phyloP scores from a whole-genome alignment of 1,140 invertebrate species.

The Zaprionus camerounensis region DNA sequence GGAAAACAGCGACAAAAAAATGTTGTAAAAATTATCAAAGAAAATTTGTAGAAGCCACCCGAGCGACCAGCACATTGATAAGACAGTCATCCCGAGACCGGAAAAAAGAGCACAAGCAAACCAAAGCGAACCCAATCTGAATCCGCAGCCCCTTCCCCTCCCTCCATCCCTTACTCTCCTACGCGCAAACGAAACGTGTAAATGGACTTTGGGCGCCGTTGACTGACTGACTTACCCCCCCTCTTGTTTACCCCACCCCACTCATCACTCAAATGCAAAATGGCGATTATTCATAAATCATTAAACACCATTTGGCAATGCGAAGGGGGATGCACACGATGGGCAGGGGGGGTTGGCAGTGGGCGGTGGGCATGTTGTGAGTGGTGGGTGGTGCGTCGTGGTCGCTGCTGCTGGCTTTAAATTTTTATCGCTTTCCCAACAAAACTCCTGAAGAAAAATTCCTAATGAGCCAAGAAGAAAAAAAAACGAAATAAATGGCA shows the following conservation, averaged over 20 bases:
- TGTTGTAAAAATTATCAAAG: conserved; percentile 71
- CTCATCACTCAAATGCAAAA: conserved; percentile 79
- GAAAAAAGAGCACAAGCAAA: conserved; percentile 3
- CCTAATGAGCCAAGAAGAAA: conserved; percentile 76
- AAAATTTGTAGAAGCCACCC: conserved; percentile 64
- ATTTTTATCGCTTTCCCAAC: conserved; percentile 83
- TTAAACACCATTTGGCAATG: conserved; percentile 83
- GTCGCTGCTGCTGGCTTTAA: conserved; percentile 57
- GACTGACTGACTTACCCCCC: conserved; percentile 43
- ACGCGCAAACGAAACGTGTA: conserved; percentile 64
- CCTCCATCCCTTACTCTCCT: background rate
- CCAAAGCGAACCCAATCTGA: conserved; percentile 16
- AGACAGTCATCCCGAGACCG: conserved; percentile 25
- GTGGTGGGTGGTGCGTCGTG: conserved; percentile 11
- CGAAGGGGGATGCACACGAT: background rate
- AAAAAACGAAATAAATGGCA: conserved; percentile 45
- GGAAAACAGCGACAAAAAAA: conserved; percentile 44
- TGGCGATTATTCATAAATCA: conserved; percentile 84
- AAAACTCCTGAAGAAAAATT: conserved; percentile 72
- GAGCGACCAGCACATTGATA: conserved; percentile 57
- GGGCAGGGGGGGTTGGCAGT: background rate
- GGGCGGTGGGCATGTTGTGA: too few species aligned
- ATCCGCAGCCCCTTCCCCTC: background rate
- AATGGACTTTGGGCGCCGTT: conserved; percentile 70
- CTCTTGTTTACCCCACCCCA: background rate